These are phyloP conservation scores for Motacilla tschutschensis DNA, from an alignment of 2,113 vertebrate genomes.

Conservation along the genomic window DNA sequence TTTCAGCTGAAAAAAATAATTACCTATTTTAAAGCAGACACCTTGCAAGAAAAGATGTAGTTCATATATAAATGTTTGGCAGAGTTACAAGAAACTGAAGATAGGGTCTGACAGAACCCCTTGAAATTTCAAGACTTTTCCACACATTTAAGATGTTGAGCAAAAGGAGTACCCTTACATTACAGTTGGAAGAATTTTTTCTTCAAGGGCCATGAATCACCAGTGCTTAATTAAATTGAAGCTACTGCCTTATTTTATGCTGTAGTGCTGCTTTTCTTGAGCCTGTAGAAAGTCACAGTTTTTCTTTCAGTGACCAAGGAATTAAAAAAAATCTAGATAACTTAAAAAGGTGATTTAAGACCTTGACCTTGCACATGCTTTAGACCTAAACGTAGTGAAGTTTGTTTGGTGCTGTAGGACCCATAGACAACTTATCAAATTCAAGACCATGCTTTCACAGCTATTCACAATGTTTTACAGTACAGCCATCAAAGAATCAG, in stretches of 20 bases:
- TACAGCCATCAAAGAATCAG: neutral
- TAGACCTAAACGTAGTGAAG: neutral
- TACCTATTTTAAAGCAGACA: neutral
- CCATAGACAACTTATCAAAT: neutral
- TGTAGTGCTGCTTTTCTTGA: neutral
- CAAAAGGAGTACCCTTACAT: neutral
- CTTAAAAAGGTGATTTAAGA: neutral
- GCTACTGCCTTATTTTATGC: neutral
- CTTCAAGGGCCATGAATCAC: neutral
- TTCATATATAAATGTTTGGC: neutral
- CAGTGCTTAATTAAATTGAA: neutral
- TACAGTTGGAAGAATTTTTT: neutral
- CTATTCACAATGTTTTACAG: neutral
- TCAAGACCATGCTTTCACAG: neutral
- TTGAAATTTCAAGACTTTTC: neutral
- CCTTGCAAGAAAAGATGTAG: neutral
- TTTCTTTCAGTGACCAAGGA: neutral
- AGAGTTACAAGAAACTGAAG: neutral
- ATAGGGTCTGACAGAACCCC: neutral
- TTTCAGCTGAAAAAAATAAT: neutral
- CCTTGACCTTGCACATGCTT: neutral
- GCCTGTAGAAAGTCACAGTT: neutral
- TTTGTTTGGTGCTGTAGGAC: neutral
- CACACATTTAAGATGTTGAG: neutral
- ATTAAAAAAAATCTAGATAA: neutral